Percentiles rank a stretch among this genome's conserved stretches.
phyloP scores from a whole-genome alignment of 1,140 invertebrate species.

The Drosophila dunni region DNA sequence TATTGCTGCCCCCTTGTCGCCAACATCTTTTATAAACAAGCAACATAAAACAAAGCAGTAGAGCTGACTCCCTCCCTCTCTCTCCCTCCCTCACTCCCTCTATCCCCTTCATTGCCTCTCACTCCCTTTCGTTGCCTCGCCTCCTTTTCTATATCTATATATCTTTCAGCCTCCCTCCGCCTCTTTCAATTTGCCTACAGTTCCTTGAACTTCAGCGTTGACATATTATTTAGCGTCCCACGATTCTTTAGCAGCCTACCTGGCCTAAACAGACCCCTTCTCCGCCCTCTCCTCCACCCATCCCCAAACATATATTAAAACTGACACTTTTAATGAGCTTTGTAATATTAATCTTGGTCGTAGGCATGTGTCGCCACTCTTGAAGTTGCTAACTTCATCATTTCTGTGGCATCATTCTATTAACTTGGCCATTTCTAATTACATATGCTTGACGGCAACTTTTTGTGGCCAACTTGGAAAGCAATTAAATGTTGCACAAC shows the following conservation, averaged over 20 bases:
- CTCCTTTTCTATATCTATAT: neutral
- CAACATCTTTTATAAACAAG: constrained; percentile 46
- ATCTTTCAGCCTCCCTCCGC: neutral
- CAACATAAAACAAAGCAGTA: constrained; percentile 59
- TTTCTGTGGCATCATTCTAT: constrained; percentile 38
- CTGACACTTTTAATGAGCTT: constrained; percentile 79
- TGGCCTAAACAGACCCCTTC: constrained; percentile 6
- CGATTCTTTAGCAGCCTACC: constrained; percentile 34
- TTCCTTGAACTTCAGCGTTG: constrained; percentile 74
- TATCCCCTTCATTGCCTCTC: neutral
- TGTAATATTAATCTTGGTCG: constrained; percentile 74
- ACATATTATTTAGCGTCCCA: constrained; percentile 70
- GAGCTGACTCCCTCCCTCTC: constrained; percentile 8
- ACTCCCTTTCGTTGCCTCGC: neutral
- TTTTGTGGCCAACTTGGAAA: constrained; percentile 15
- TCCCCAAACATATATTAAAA: constrained; percentile 62
- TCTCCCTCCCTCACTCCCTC: neutral
- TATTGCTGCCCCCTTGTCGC: constrained; percentile 38
- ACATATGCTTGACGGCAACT: constrained; percentile 25
- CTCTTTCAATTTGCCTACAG: constrained; percentile 26
- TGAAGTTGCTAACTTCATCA: constrained; percentile 43
- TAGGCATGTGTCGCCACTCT: constrained; percentile 37
- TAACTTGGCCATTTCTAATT: constrained; percentile 42
- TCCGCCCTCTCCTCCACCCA: neutral
- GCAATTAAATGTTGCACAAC: constrained; percentile 30